Evolutionary conservation across 1,140 invertebrate genomes (phyloP).

Genomic region (Heliconius hewitsoni): DNA sequence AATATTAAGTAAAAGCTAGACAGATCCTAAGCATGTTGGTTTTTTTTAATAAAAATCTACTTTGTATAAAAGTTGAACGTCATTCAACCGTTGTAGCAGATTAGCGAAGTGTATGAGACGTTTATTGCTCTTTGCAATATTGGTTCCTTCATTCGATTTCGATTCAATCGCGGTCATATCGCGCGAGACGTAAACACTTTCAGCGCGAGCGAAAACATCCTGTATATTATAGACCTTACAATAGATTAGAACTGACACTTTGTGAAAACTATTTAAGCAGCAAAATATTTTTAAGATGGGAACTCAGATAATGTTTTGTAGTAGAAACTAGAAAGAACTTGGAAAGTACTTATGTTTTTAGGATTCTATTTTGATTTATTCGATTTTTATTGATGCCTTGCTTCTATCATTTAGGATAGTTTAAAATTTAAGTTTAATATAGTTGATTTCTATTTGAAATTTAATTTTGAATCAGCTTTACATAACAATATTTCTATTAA

Average conservation of each 20-base stretch:
- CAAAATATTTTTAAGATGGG: no score
- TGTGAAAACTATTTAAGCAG: not conserved
- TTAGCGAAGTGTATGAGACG: slow-evolving; percentile 17
- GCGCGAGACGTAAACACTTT: slow-evolving; percentile 57
- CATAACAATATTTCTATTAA: no score
- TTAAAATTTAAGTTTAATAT: no score
- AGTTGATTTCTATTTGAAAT: no score
- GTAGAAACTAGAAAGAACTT: no score
- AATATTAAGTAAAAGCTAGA: not conserved
- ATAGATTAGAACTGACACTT: slow-evolving; percentile 30
- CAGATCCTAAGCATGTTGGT: not conserved
- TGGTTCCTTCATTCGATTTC: slow-evolving; percentile 26
- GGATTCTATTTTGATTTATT: no score
- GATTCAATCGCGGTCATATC: slow-evolving; percentile 40
- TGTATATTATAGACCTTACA: slow-evolving; percentile 40
- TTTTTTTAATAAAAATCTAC: not conserved
- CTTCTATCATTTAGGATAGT: no score
- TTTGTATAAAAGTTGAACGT: not conserved
- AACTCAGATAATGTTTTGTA: no score
- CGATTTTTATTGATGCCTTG: no score
- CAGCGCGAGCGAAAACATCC: slow-evolving; percentile 53
- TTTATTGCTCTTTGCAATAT: slow-evolving; percentile 26
- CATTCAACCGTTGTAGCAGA: not conserved
- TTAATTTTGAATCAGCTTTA: no score
- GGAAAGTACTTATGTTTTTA: no score